Conservation (phyloP, 1,140 invertebrate genomes). For the Hylaeus anthracinus region DNA sequence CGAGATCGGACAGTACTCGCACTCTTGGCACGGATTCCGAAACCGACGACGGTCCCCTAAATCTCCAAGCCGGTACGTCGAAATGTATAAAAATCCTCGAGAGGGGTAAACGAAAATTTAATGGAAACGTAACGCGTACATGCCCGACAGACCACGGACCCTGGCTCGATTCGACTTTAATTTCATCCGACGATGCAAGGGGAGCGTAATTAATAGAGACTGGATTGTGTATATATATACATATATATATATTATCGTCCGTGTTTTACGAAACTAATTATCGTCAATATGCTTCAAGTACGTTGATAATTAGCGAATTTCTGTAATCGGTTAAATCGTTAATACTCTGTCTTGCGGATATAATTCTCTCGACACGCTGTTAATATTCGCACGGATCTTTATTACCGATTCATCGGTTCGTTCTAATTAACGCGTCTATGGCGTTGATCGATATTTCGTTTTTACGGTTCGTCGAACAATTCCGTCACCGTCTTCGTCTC, state of each 20-base stretch:
- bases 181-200: not conserved
- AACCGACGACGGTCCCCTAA: constrained; percentile 5
- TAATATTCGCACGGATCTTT: not conserved
- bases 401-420: not conserved
- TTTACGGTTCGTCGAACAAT: too few species aligned
- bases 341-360: not conserved
- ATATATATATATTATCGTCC: not conserved
- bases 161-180: not conserved
- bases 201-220: not conserved
- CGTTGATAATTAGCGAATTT: not conserved
- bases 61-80: not conserved
- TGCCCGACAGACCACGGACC: not conserved
- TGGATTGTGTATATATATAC: not conserved
- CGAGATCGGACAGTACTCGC: not conserved
- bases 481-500: too few species aligned
- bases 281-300: not conserved
- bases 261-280: not conserved
- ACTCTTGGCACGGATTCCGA: constrained; percentile 21
- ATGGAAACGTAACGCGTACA: not conserved
- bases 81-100: not conserved
- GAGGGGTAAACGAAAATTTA: constrained; percentile 17
- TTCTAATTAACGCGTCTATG: not conserved
- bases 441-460: too few species aligned
- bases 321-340: not conserved
- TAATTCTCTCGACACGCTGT: not conserved